A percentile compares a stretch with the other conserved stretches of the same genome.
phyloP scores from a whole-genome alignment of 2,113 vertebrate species.

The Paracanthobrama guichenoti region DNA sequence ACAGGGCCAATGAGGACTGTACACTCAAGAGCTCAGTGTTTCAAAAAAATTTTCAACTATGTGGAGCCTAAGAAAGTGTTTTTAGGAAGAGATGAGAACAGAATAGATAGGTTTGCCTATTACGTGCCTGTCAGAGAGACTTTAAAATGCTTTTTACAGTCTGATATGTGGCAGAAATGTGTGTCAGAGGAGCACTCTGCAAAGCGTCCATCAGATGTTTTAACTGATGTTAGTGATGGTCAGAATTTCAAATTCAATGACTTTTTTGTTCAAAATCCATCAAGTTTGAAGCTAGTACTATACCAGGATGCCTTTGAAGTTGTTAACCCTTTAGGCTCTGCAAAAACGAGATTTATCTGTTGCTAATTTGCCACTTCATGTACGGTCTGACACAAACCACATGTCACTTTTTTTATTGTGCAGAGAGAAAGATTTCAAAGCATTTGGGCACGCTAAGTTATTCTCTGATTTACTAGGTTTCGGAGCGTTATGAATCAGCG shows the following conservation, averaged over 20 bases:
- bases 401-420: constrained; percentile 50
- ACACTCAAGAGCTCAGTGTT: constrained; percentile 13
- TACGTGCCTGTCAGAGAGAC: constrained; percentile 46
- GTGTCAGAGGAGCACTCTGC: constrained; percentile 3
- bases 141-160: constrained; percentile 34
- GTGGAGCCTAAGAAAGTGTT: not conserved
- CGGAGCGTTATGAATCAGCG: too few species aligned
- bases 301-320: constrained; percentile 32
- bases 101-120: constrained; percentile 19
- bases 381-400: constrained; percentile 48
- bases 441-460: constrained; percentile 45
- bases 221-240: constrained; percentile 44
- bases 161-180: constrained; percentile 38
- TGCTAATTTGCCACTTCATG: constrained; percentile 43
- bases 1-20: constrained; percentile 20
- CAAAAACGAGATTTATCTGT: constrained; percentile 26
- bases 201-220: constrained; percentile 26
- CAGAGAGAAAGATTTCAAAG: constrained; percentile 54
- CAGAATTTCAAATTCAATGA: constrained; percentile 36
- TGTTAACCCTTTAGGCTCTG: constrained; percentile 14
- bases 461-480: not conserved
- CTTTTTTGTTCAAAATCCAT: constrained; percentile 47
- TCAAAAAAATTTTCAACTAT: too few species aligned
- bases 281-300: not conserved
- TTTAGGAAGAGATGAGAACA: not conserved